Evolutionary conservation across 2,888 invertebrate genomes (phyloP), one percentile per base, ranked within the genome.

Genomic region (Andrena dorsata): DNA sequence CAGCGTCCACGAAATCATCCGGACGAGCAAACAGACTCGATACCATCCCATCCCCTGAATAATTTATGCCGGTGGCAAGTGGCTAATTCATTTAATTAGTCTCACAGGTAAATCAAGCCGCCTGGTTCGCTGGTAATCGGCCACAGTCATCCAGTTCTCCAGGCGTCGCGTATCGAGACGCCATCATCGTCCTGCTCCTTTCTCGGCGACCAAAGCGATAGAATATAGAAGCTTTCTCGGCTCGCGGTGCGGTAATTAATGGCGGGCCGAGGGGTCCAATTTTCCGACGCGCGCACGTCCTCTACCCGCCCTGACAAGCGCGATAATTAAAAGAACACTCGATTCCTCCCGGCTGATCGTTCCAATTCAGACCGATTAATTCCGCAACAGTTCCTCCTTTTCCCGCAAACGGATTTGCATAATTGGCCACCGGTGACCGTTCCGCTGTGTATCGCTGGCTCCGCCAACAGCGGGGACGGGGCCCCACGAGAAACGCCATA

Each of bases 11-110:
- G 60, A 32, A 61, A 61, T 28, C 7, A 13, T 32, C 35, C 0
- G 20, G 35, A 35, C 30, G 60, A 30, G 20, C 13, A 16, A 26
- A 26, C 64, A 13, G 20, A 20, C 56, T 47, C 20, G 41, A 63
- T 8, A 13, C 23, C 23, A 41, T 72, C 78, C 72, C 64, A 41
- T 41, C 41, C 13, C 20, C 1, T 10, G 64, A 20, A 56, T 74
- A 74, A 78, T 78, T 78, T 78, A 74, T 61, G n/a, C 85, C 75
- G 66, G 76, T 71, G 85, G 66, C 80, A 58, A 75, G 75, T 69
- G 83, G 80, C 77, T 85, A 83, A 85, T 85, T 85, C 86, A 73
- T 83, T 85, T 85, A 85, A 85, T 85, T 85, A 80, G 80, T 75
- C 56, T 26, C 71, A 71, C 77, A 74, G 86, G 86, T 85, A 85